These are phyloP conservation scores for Martes martes DNA, from an alignment of 2,113 vertebrate species.

Conservation along the genomic window DNA sequence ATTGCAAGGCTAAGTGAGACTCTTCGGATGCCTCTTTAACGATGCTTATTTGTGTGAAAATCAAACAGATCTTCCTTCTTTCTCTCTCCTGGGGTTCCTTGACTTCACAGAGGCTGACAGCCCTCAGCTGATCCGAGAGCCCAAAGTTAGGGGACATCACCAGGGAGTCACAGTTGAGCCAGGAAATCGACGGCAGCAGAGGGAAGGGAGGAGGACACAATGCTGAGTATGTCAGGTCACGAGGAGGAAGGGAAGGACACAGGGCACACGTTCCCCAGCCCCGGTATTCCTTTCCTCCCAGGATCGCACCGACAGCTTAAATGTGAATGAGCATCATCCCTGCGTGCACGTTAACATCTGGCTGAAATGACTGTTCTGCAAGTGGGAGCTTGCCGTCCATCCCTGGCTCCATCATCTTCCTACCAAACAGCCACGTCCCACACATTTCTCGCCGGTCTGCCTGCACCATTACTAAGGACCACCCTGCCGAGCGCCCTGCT, in stretches of 20 bases:
- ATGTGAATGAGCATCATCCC: neutral
- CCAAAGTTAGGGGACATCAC: neutral
- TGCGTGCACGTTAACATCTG: neutral
- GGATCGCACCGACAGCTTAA: neutral
- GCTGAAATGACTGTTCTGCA: neutral
- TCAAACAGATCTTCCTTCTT: neutral
- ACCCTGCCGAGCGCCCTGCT: neutral
- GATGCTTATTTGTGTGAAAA: neutral
- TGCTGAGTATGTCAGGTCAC: neutral
- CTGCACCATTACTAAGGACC: rapidly evolving
- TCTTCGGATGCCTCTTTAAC: neutral
- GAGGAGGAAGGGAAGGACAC: neutral
- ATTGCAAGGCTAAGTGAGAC: neutral
- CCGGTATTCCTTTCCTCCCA: neutral
- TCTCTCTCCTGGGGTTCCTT: neutral
- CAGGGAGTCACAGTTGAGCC: neutral
- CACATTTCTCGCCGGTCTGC: rapidly evolving
- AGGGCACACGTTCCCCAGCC: rapidly evolving
- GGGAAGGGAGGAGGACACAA: neutral
- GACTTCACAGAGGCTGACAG: neutral
- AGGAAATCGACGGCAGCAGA: neutral
- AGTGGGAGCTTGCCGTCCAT: neutral
- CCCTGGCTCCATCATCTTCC: neutral
- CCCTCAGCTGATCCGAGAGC: neutral
- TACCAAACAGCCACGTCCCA: neutral